phyloP scores from a whole-genome alignment of 2,113 vertebrate genomes.

The Bubo blakistoni region DNA sequence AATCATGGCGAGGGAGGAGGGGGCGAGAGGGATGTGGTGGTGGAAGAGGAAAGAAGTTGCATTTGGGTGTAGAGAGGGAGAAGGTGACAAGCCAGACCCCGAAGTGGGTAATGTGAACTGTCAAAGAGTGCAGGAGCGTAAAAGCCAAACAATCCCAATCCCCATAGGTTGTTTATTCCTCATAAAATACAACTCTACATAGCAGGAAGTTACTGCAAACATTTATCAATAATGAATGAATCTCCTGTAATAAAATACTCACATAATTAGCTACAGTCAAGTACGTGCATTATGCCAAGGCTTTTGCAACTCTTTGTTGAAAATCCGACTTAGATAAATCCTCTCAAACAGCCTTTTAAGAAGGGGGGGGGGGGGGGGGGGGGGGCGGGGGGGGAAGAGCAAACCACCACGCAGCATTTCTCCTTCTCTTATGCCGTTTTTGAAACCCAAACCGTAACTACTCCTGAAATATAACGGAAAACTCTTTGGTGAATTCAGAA shows the following conservation, averaged over 20 bases:
- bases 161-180: constrained; percentile 69
- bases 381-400: too few species aligned
- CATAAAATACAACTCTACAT: constrained; percentile 70
- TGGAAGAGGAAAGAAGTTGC: background rate
- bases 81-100: background rate
- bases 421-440: constrained; percentile 29
- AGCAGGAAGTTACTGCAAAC: constrained; percentile 74
- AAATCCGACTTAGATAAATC: constrained; percentile 63
- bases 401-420: background rate
- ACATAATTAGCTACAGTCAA: constrained; percentile 73
- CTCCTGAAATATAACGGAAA: constrained; percentile 74
- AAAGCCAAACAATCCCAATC: constrained; percentile 35
- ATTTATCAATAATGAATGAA: constrained; percentile 80
- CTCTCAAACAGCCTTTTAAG: constrained; percentile 47
- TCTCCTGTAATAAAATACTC: constrained; percentile 79
- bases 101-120: background rate
- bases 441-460: constrained; percentile 65
- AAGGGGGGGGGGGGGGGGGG: too few species aligned
- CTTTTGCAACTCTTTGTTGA: constrained; percentile 65
- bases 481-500: constrained; percentile 80
- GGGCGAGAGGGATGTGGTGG: background rate
- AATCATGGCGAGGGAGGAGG: background rate
- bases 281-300: constrained; percentile 63
- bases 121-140: background rate
- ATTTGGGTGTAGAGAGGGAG: background rate